These are phyloP conservation scores for Carassius auratus DNA, from an alignment of 2,113 vertebrate genomes.

Conservation along the genomic window DNA sequence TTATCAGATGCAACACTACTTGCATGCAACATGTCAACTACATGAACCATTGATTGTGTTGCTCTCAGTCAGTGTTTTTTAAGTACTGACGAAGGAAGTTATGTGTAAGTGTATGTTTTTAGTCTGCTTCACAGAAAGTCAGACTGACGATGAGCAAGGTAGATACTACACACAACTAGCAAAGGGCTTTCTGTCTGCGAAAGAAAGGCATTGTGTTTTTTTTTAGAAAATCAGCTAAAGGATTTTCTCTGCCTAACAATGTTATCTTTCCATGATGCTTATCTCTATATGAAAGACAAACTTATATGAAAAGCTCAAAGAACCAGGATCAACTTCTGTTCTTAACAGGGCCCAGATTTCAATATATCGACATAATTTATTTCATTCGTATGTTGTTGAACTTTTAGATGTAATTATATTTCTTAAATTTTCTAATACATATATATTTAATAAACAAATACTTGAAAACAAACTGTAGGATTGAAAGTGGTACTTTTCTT, in stretches of 20 bases:
- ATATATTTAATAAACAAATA: not conserved
- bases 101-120: not conserved
- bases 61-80: not conserved
- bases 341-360: not conserved
- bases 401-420: not conserved
- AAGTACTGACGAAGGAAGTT: not conserved
- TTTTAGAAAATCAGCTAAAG: conserved; percentile 20
- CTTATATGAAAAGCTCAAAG: not conserved
- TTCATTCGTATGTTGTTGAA: not conserved
- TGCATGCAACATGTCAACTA: too few species aligned
- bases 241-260: conserved; percentile 15
- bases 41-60: not conserved
- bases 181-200: not conserved
- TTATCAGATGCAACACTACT: not conserved
- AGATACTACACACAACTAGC: not conserved
- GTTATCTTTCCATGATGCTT: conserved; percentile 6
- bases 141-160: not conserved
- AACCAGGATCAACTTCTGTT: not conserved
- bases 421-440: not conserved
- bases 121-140: not conserved
- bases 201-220: not conserved
- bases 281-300: not conserved
- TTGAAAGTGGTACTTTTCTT: not conserved
- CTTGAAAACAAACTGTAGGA: not conserved
- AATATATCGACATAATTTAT: not conserved